phyloP scores from a whole-genome alignment of 2,888 invertebrate genomes.

The Caenorhabditis drosophilae region DNA sequence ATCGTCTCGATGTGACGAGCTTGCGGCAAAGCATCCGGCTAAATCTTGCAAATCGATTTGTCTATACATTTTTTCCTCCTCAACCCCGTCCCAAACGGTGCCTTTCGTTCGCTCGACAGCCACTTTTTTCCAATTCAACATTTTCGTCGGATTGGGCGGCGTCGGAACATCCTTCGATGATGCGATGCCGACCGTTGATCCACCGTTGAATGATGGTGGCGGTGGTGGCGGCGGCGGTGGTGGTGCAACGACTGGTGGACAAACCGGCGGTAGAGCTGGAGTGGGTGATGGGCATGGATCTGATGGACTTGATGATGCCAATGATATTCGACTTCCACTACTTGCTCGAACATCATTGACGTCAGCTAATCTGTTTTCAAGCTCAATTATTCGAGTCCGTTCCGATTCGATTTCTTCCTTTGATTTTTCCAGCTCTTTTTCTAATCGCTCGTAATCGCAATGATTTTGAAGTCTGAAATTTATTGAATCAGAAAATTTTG shows the following conservation, averaged over 20 bases:
- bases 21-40: constrained; percentile 56
- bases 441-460: constrained; percentile 59
- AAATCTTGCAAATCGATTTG: constrained; percentile 59
- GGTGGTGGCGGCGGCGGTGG: constrained; percentile 66
- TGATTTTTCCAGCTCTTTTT: constrained; percentile 54
- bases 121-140: constrained; percentile 88
- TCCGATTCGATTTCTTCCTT: constrained; percentile 56
- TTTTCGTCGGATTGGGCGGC: constrained; percentile 88
- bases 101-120: constrained; percentile 76
- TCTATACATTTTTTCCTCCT: constrained; percentile 85
- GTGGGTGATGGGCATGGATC: constrained; percentile 49
- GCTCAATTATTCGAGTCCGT: constrained; percentile 49
- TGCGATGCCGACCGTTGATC: neutral
- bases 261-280: constrained; percentile 35
- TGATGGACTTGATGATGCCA: constrained; percentile 49
- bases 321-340: constrained; percentile 31
- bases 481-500: neutral
- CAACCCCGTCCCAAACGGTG: constrained; percentile 92
- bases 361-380: constrained; percentile 63
- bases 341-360: constrained; percentile 50
- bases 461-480: constrained; percentile 58
- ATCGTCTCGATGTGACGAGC: constrained; percentile 55
- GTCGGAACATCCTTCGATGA: constrained; percentile 81
- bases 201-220: constrained; percentile 22
- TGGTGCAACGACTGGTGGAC: constrained; percentile 49